Evolutionary conservation across 2,113 vertebrate species (phyloP).

Genomic region (Lathamus discolor): DNA sequence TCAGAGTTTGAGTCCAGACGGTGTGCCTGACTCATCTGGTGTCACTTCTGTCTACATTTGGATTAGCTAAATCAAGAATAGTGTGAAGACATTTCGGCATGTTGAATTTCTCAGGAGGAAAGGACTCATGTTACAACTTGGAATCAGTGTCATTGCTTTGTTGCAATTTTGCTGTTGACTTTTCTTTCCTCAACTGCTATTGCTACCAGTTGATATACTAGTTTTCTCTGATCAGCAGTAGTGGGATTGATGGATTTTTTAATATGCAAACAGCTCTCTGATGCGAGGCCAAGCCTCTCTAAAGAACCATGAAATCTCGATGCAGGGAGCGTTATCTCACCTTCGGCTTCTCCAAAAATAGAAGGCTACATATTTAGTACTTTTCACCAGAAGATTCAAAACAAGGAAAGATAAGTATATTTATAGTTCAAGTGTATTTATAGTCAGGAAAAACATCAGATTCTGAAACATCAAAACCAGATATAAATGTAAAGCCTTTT

Average conservation of each 20-base stretch:
- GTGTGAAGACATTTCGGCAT: background rate
- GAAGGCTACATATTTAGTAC: background rate
- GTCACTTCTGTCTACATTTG: conserved; percentile 41
- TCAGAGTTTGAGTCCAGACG: conserved; percentile 19
- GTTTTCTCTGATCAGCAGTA: background rate
- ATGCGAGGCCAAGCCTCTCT: background rate
- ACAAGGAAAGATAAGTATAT: background rate
- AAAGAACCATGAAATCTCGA: background rate
- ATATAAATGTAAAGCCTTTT: background rate
- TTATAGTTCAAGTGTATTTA: conserved; percentile 44
- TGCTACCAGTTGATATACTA: background rate
- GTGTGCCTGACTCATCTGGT: conserved; percentile 52
- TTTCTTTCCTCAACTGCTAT: background rate
- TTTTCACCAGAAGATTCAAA: conserved; percentile 44
- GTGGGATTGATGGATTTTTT: conserved; percentile 1
- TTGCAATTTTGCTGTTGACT: background rate
- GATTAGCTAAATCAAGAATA: conserved; percentile 45
- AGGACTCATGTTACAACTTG: background rate
- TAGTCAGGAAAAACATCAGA: conserved; percentile 7
- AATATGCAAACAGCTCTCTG: conserved; percentile 10
- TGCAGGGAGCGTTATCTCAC: background rate
- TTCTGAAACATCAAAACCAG: conserved; percentile 17
- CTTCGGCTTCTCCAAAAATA: conserved; percentile 20
- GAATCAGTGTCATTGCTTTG: background rate
- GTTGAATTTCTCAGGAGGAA: background rate